A percentile compares a stretch with the other conserved stretches of the same genome.
Evolutionary conservation across 1,140 invertebrate species (phyloP).

Genomic region (Ylistrum balloti): DNA sequence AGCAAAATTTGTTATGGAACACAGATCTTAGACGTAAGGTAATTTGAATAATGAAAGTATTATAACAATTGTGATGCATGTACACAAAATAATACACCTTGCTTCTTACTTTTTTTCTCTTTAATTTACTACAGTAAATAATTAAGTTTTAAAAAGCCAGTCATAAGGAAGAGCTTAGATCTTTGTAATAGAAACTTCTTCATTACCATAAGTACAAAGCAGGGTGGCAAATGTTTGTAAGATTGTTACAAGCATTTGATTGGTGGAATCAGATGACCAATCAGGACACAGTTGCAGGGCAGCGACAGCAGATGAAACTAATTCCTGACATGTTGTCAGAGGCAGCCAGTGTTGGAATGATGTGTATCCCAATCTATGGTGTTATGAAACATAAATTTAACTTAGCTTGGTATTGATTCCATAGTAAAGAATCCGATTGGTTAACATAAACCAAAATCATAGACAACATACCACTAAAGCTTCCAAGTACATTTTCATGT

Average conservation of each 20-base stretch:
- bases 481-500: too few relatives aligned
- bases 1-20: too few relatives aligned
- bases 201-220: not conserved
- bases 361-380: not conserved
- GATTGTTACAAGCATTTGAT: not conserved
- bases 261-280: not conserved
- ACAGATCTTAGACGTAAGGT: too few relatives aligned
- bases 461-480: not conserved
- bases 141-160: not conserved
- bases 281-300: not conserved
- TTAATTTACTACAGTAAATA: too few relatives aligned
- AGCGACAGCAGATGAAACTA: not conserved
- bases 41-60: too few relatives aligned
- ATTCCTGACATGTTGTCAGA: not conserved
- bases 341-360: constrained; percentile 12
- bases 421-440: too few relatives aligned
- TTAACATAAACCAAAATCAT: too few relatives aligned
- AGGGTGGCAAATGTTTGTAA: not conserved
- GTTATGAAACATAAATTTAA: not conserved
- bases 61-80: too few relatives aligned
- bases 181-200: not conserved
- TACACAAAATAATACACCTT: too few relatives aligned
- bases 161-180: not conserved
- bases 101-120: too few relatives aligned
- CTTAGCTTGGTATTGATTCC: too few relatives aligned